Evolutionary conservation across 92 coral and sea anemone genomes (phyloP), one percentile per base, ranked within the genome.

Genomic region (Palythoa caribaeorum): DNA sequence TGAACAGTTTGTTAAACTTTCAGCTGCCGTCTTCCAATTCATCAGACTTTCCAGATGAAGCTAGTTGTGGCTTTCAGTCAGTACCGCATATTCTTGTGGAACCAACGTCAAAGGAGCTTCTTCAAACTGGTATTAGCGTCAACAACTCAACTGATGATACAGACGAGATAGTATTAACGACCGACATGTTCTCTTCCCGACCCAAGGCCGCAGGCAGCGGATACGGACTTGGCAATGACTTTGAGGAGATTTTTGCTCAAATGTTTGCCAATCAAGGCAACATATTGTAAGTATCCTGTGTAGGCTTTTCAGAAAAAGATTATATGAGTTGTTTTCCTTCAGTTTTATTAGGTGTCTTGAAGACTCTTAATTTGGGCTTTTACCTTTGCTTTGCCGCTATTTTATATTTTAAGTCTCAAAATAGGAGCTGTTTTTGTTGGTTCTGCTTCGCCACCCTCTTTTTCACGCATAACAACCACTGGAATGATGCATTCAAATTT

Each of bases 131-230:
- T 44, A 21, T 63, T 48, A 70, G 78, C 12, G 39, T 51, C 39
- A 35, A 28, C 69, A 17, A 87, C 70, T 89, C 87, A 68, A 62
- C 44, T 44, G 89, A 85, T 11, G 65, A 88, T 13, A 76, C 87
- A 37, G 77, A 91, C 9, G 94, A 95, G 39, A 90, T 93, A 68
- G 91, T 95, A 9, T 88, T 95, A 57, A 93, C 92, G 50, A 90
- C 94, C 47, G 90, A 90, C 73, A 87, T 89, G 77, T 57, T 93
- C 53, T 89, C 96, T 15, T 93, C 96, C 48, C 88, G 85, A 63
- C 92, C 97, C 6, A 95, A 93, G 80, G 97, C 92, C 2, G 90
- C 94, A 70, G 97, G 99, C 55, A 95, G 97, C 79, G 99, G 99
- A 6, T 97, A 97, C 83, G 99, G 99, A 28, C 81, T 97, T 15